A percentile compares a stretch with the other conserved stretches of the same genome.
Evolutionary conservation across 92 coral and sea anemone genomes (phyloP).

Genomic region (Parazoanthus atlanticus): DNA sequence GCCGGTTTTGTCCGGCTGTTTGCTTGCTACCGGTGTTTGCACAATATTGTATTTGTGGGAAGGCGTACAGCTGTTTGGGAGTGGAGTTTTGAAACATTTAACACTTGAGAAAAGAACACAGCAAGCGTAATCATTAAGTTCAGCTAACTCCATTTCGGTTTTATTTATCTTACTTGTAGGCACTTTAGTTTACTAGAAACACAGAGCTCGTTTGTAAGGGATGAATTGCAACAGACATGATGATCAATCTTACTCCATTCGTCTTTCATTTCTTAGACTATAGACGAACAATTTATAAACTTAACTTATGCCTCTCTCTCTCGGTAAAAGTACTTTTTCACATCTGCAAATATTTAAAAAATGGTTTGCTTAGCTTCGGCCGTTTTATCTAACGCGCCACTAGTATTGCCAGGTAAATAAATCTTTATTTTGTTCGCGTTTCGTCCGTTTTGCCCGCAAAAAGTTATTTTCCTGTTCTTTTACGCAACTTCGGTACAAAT

Average conservation of each 20-base stretch:
- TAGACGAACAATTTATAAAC: neutral
- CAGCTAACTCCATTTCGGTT: constrained; percentile 21
- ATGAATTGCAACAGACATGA: neutral
- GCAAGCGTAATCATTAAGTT: neutral
- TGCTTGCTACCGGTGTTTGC: neutral
- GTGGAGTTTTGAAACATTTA: neutral
- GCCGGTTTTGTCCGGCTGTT: neutral
- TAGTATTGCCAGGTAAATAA: neutral
- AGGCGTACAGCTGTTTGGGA: constrained; percentile 1
- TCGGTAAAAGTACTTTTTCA: neutral
- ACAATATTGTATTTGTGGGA: constrained; percentile 28
- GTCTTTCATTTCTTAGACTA: neutral
- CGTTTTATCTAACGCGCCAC: neutral
- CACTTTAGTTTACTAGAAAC: neutral
- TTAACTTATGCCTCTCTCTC: neutral
- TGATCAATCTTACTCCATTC: neutral
- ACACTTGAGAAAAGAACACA: constrained; percentile 10
- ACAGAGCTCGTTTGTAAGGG: neutral
- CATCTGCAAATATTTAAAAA: neutral
- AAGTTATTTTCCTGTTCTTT: too few relatives aligned
- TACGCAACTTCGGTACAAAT: too few relatives aligned
- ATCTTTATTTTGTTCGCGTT: neutral
- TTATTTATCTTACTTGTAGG: neutral
- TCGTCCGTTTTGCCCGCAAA: neutral
- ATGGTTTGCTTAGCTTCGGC: neutral